These are phyloP conservation scores for Solea senegalensis DNA, from an alignment of 2,113 vertebrate genomes.

Conservation along the genomic window DNA sequence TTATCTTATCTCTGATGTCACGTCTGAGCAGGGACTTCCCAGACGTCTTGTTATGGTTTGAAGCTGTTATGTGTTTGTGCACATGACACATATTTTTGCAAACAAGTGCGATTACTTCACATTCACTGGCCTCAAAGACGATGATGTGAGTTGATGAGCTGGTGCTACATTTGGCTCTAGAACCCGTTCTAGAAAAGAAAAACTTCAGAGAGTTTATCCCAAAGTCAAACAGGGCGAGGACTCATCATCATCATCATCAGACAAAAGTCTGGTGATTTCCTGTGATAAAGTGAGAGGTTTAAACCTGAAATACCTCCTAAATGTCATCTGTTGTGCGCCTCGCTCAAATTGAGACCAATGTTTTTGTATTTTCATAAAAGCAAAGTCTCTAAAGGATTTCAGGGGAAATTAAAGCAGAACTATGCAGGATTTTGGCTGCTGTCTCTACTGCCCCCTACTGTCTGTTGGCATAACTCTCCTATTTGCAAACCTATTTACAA, in stretches of 20 bases:
- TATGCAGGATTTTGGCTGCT: too few species aligned
- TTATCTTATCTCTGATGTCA: background rate
- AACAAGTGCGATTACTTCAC: background rate
- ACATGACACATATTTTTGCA: background rate
- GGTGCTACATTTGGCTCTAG: too few species aligned
- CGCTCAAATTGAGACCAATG: background rate
- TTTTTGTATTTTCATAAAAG: too few species aligned
- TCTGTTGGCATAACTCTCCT: too few species aligned
- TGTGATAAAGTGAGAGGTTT: background rate
- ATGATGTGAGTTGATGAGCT: background rate
- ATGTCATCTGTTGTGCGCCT: background rate
- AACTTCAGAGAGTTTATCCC: too few species aligned
- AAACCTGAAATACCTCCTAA: background rate
- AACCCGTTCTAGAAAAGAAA: background rate
- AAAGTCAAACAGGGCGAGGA: background rate
- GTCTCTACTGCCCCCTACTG: too few species aligned
- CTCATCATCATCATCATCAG: background rate
- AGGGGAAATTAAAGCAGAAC: too few species aligned
- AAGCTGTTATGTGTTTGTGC: background rate
- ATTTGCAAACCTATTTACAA: too few species aligned
- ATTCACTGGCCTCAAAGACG: background rate
- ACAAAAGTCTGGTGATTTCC: too few species aligned
- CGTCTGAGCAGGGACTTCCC: constrained; percentile 21
- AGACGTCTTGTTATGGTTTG: constrained; percentile 8
- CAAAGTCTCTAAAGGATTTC: too few species aligned